These are phyloP conservation scores for Pelecanus crispus DNA, from an alignment of 2,113 vertebrate genomes.

Conservation along the genomic window DNA sequence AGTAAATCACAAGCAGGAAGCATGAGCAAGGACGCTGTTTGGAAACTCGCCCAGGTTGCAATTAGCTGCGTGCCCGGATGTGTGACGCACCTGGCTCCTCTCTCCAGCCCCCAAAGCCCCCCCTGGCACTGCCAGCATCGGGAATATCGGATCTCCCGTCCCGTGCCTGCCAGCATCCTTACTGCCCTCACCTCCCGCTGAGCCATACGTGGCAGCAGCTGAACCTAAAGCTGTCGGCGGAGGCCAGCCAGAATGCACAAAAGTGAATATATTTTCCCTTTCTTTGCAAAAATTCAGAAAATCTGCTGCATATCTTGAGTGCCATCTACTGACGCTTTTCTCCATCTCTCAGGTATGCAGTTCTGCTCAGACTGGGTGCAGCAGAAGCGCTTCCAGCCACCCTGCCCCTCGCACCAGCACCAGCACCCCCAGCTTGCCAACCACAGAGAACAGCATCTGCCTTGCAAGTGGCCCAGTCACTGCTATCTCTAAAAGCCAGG, in stretches of 20 bases:
- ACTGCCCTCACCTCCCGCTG: neutral
- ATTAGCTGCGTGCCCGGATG: accelerated
- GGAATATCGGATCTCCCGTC: accelerated
- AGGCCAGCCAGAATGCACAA: accelerated
- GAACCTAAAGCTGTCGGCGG: accelerated
- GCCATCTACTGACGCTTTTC: slow-evolving; percentile 1
- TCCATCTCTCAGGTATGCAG: accelerated
- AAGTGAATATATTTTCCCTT: accelerated
- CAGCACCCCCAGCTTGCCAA: accelerated
- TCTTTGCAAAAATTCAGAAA: neutral
- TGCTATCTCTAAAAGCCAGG: neutral
- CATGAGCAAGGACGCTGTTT: neutral
- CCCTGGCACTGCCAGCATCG: accelerated
- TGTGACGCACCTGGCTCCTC: accelerated
- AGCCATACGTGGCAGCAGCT: accelerated
- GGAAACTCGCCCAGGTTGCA: neutral
- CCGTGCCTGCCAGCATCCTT: accelerated
- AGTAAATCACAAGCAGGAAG: neutral
- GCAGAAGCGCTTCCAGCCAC: accelerated
- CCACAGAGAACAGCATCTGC: accelerated
- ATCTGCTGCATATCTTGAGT: neutral
- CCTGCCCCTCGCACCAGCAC: neutral
- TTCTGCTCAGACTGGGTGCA: accelerated
- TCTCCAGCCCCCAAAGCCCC: neutral
- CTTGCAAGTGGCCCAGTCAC: accelerated